Evolutionary conservation across 2,113 vertebrate genomes (phyloP).

Genomic region (Chitala chitala): DNA sequence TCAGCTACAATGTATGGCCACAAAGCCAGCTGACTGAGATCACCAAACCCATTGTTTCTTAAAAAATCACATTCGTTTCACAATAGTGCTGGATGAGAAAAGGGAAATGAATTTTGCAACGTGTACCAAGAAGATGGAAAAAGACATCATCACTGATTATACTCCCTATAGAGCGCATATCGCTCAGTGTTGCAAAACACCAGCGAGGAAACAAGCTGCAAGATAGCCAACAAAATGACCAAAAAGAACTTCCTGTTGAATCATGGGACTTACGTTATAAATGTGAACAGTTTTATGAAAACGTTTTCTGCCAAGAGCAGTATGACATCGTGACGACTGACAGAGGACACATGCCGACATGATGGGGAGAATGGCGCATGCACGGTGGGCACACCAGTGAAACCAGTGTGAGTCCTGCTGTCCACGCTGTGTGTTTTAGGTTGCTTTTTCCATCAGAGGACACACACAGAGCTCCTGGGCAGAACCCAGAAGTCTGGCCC

Average conservation of each 20-base stretch:
- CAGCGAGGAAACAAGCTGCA: not conserved
- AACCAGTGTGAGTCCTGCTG: not conserved
- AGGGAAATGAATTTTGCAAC: slow-evolving; percentile 5
- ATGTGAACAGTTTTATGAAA: not conserved
- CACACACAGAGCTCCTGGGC: no score
- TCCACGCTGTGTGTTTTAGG: not conserved
- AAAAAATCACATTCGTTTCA: not conserved
- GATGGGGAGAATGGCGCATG: not conserved
- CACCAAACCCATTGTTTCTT: not conserved
- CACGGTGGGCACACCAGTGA: not conserved
- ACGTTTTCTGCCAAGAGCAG: not conserved
- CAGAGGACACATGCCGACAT: not conserved
- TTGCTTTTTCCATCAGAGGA: not conserved
- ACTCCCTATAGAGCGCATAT: not conserved
- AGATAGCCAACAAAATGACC: not conserved
- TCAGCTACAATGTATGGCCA: not conserved
- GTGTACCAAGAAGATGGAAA: not conserved
- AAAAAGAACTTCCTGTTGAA: not conserved
- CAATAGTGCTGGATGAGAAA: not conserved
- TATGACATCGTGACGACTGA: not conserved
- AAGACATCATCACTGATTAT: not conserved
- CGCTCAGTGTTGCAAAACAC: slow-evolving; percentile 7
- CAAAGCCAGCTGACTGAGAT: not conserved
- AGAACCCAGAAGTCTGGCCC: not conserved
- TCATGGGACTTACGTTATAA: not conserved